Base-by-base conservation (phyloP, 2,888 invertebrate genomes). In the Patella depressa region DNA sequence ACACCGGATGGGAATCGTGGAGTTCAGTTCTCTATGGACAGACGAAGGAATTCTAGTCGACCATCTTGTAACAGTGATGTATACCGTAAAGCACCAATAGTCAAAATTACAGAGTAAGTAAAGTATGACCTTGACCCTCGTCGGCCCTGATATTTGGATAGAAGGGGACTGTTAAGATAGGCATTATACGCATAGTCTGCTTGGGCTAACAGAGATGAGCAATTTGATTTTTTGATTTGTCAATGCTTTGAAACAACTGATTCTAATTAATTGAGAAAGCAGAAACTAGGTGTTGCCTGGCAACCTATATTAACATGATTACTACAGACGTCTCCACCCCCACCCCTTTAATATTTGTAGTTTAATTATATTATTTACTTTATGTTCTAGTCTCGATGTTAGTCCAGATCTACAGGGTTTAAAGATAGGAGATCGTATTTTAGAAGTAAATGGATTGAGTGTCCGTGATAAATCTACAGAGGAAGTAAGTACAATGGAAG, bases 361-460 rank as follows among this genome's bases (percentile, higher is more conserved):
- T 71, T 19, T n/a, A 12, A 19, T 71, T 69, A n/a, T 72, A 74
- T 53, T 71, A 70, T 71, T 45, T 45, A 45, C 7, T 45, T 9
- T 45, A 45, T 45, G 73, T 78, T 79, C 53, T 81, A 89, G 88
- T 59, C 78, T 88, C 55, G 88, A 87, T 53, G 29, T 79, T 55
- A 85, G 84, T 73, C 95, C 95, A 86, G 96, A 96, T 83, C 93
- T 96, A 78, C 95, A 96, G 93, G 95, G 96, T 12, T 93, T 97
- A 76, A 97, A 96, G 91, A 95, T 97, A 85, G 98, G 98, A n/a
- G 98, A 98, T 92, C 94, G 95, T 88, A 96, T 98, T 83, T 93
- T 98, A 81, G 98, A 98, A 93, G 96, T 98, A 73, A 97, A 98
- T 93, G 97, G 98, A 3, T 94, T 96, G 0, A 96, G 97, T 0